Conservation (phyloP, 2,113 vertebrate species). For the Chamaea fasciata region DNA sequence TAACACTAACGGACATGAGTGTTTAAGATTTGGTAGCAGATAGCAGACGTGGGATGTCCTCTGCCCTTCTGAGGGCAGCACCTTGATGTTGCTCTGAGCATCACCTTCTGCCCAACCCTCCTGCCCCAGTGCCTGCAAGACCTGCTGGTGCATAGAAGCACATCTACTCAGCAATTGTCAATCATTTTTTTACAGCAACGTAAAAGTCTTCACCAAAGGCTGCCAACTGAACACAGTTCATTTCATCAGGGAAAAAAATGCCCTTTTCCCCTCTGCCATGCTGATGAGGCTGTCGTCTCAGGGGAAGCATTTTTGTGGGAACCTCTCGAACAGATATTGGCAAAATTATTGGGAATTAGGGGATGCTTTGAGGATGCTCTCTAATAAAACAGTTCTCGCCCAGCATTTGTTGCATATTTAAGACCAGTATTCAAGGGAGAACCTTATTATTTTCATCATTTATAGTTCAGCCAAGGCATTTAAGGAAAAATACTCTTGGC, state of each 20-base stretch:
- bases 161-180: not conserved
- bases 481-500: not conserved
- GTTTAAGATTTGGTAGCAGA: not conserved
- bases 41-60: not conserved
- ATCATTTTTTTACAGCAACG: not conserved
- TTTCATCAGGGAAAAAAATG: not conserved
- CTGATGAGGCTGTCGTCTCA: not conserved
- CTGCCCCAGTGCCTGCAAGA: not conserved
- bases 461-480: not conserved
- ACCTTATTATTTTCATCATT: not conserved
- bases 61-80: not conserved
- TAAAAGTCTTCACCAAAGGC: not conserved
- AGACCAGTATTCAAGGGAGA: not conserved
- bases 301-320: not conserved
- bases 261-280: not conserved
- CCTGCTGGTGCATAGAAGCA: not conserved
- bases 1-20: not conserved
- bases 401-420: not conserved
- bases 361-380: not conserved
- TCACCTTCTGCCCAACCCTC: not conserved
- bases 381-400: not conserved
- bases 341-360: not conserved
- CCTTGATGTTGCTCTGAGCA: not conserved
- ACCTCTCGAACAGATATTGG: not conserved
- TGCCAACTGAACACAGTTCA: not conserved